A percentile compares a stretch with the other conserved stretches of the same genome.
Conservation (phyloP, 1,140 invertebrate genomes). For the Temnothorax curvispinosus region DNA sequence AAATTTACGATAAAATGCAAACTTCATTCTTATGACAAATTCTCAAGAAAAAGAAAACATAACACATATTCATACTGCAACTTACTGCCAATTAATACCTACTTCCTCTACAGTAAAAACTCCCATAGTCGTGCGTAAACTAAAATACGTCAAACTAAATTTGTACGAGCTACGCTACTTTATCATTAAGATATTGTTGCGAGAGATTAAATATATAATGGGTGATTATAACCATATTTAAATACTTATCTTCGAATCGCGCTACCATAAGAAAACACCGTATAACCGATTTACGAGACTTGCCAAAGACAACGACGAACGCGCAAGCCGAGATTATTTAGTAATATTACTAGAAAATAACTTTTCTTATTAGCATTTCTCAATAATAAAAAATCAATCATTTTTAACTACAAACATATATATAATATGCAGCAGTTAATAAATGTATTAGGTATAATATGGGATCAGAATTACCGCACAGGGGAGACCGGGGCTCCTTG, state of each 20-base stretch:
- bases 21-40: background rate
- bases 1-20: background rate
- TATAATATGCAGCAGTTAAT: background rate
- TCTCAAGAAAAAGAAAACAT: background rate
- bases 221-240: constrained; percentile 16
- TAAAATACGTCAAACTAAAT: background rate
- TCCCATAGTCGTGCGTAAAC: background rate
- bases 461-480: background rate
- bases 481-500: no score
- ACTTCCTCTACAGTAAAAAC: background rate
- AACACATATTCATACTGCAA: background rate
- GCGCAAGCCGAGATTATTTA: background rate
- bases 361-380: background rate
- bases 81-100: background rate
- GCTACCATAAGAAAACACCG: background rate
- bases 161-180: no score
- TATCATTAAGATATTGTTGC: background rate
- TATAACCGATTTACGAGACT: no score
- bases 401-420: background rate
- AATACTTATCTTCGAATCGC: background rate
- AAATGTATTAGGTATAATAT: background rate
- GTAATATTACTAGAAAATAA: background rate
- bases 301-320: background rate
- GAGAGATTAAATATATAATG: background rate
- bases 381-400: background rate